Evolutionary conservation across 2,888 invertebrate genomes (phyloP).

Genomic region (Heliconius erato): DNA sequence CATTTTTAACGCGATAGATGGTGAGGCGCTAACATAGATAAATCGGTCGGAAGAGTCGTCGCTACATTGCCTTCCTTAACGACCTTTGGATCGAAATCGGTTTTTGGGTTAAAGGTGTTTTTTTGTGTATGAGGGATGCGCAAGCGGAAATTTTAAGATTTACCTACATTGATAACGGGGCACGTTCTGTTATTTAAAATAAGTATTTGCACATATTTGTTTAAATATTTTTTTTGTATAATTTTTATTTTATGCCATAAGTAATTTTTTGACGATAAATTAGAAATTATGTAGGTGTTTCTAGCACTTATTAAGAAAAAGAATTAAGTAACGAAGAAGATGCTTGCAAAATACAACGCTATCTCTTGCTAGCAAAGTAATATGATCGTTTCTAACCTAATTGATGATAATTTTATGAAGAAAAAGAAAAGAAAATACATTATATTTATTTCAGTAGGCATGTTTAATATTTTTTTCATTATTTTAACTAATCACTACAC

Average conservation of each 20-base stretch:
- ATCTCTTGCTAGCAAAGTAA: too few species aligned
- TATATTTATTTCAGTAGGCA: too few species aligned
- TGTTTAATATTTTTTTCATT: too few species aligned
- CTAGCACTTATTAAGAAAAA: too few species aligned
- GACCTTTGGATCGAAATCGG: constrained; percentile 78
- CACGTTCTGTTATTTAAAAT: constrained; percentile 27
- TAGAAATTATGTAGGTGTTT: neutral
- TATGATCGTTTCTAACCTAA: too few species aligned
- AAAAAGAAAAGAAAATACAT: too few species aligned
- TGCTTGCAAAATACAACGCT: too few species aligned
- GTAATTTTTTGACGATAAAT: neutral
- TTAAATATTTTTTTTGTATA: neutral
- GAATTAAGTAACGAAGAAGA: too few species aligned
- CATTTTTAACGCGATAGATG: constrained; percentile 81
- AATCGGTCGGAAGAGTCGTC: constrained; percentile 79
- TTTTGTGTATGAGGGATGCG: constrained; percentile 55
- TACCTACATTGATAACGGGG: constrained; percentile 18
- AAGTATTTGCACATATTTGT: neutral
- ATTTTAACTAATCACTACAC: too few species aligned
- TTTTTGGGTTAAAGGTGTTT: constrained; percentile 81
- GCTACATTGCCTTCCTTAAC: constrained; percentile 83
- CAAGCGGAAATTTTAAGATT: constrained; percentile 44
- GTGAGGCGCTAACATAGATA: constrained; percentile 65
- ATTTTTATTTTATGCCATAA: neutral
- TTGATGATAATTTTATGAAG: too few species aligned